Conservation (phyloP, 2,888 invertebrate species). For the Pachydiplax longipennis region DNA sequence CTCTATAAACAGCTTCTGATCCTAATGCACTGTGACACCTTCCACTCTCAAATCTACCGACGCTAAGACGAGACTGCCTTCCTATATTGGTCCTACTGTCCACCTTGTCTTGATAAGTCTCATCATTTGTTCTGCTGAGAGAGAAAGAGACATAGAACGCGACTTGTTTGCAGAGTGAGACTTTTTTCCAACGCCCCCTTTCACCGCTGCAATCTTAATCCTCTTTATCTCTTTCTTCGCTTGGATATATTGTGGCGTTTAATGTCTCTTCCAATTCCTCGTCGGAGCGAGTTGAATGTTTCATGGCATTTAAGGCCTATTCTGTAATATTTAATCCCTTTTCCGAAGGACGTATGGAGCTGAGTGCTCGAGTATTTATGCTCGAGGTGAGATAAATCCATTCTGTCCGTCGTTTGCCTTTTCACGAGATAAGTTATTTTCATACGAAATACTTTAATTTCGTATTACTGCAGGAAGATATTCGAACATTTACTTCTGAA, state of each 20-base stretch:
- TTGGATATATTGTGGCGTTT: not conserved
- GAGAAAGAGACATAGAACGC: not conserved
- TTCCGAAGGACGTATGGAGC: not conserved
- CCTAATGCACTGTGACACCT: not conserved
- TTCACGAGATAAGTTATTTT: too few relatives aligned
- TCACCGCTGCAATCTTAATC: not conserved
- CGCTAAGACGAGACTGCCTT: not conserved
- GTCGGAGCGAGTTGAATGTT: not conserved
- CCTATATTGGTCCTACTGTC: not conserved
- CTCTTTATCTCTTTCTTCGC: not conserved
- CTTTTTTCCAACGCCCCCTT: not conserved
- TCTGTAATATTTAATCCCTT: not conserved
- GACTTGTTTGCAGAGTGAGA: not conserved
- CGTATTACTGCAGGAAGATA: too few relatives aligned
- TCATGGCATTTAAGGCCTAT: not conserved
- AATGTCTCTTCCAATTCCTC: not conserved
- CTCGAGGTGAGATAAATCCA: too few relatives aligned
- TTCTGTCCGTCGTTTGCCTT: too few relatives aligned
- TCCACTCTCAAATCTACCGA: not conserved
- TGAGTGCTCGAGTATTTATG: not conserved
- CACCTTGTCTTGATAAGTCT: not conserved
- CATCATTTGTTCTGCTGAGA: not conserved
- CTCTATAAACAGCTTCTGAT: not conserved
- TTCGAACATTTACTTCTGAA: too few relatives aligned
- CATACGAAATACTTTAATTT: too few relatives aligned